These are phyloP conservation scores for Epinotia nisella DNA, from an alignment of 2,888 invertebrate species.

Conservation along the genomic window DNA sequence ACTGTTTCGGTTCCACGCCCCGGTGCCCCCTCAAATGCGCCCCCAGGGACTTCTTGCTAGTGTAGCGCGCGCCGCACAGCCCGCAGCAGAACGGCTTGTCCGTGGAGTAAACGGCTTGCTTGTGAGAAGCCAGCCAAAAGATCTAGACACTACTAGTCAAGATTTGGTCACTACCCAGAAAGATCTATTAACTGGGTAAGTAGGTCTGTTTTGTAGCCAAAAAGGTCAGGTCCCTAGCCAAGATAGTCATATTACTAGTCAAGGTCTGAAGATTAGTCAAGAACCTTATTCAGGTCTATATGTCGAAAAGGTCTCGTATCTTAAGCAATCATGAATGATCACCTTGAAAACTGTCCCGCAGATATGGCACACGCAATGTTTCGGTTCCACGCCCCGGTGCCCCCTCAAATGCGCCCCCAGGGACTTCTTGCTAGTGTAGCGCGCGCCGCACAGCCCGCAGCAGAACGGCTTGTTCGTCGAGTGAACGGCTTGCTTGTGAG, in stretches of 20 bases:
- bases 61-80: constrained; percentile 56
- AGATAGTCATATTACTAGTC: too few relatives aligned
- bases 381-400: not conserved
- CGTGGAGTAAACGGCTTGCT: constrained; percentile 55
- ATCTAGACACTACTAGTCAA: too few relatives aligned
- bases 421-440: constrained; percentile 58
- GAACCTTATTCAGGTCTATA: too few relatives aligned
- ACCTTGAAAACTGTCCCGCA: constrained; percentile 74
- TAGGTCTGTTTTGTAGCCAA: too few relatives aligned
- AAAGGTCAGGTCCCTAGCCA: too few relatives aligned
- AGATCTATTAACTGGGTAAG: too few relatives aligned
- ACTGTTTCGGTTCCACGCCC: constrained; percentile 27
- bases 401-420: constrained; percentile 55
- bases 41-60: constrained; percentile 56
- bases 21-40: constrained; percentile 51
- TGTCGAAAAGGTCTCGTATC: too few relatives aligned
- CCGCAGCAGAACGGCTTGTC: constrained; percentile 55
- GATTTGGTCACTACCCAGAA: too few relatives aligned
- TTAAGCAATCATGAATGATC: too few relatives aligned
- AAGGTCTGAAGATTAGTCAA: too few relatives aligned
- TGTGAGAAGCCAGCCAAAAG: too few relatives aligned
- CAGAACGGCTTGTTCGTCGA: constrained; percentile 51
- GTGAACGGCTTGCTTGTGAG: constrained; percentile 61
- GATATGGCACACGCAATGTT: constrained; percentile 62
- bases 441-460: constrained; percentile 57